phyloP scores from a whole-genome alignment of 2,888 invertebrate species.

The Cryptus armator region DNA sequence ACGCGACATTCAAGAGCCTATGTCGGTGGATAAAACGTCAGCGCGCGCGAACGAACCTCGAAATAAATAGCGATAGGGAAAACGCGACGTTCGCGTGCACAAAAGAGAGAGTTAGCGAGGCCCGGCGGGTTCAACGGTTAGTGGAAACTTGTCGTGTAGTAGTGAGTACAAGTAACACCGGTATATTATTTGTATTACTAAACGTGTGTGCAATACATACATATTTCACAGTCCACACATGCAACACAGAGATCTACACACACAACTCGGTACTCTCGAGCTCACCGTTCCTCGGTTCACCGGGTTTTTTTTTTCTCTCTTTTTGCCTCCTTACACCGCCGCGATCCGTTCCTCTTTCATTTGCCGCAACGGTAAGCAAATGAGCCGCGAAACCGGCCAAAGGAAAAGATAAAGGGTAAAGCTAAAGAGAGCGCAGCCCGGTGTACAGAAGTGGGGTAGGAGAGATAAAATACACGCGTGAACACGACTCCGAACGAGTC shows the following conservation, averaged over 20 bases:
- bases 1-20: constrained; percentile 31
- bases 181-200: no score
- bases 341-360: constrained; percentile 40
- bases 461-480: constrained; percentile 42
- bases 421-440: constrained; percentile 21
- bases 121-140: constrained; percentile 61
- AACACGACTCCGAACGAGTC: constrained; percentile 46
- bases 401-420: constrained; percentile 53
- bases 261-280: constrained; percentile 8
- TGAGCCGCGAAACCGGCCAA: constrained; percentile 56
- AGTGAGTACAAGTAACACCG: background rate
- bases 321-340: constrained; percentile 20
- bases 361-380: constrained; percentile 48
- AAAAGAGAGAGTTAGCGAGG: constrained; percentile 59
- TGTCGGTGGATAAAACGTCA: background rate
- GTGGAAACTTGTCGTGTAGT: constrained; percentile 47
- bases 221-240: no score
- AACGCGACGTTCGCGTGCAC: constrained; percentile 34
- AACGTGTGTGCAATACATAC: no score
- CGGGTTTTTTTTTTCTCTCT: constrained; percentile 13
- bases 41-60: constrained; percentile 4
- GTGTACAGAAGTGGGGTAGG: background rate
- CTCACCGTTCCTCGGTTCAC: constrained; percentile 10
- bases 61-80: constrained; percentile 58
- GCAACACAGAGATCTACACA: background rate